Evolutionary conservation across 2,113 vertebrate species (phyloP).

Genomic region (Ciconia boyciana): DNA sequence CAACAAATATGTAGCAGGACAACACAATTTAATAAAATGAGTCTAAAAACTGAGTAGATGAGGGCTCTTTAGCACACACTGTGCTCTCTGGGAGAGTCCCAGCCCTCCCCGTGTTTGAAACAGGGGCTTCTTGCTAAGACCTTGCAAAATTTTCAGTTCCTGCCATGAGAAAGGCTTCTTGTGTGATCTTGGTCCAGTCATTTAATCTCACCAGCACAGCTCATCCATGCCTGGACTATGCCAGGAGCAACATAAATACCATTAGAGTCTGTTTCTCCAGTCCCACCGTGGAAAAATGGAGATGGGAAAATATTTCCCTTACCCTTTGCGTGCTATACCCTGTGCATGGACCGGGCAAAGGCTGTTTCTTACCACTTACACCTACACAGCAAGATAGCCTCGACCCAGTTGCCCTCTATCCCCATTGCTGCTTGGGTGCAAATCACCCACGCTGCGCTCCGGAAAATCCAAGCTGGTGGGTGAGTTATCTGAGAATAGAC

Average conservation of each 20-base stretch:
- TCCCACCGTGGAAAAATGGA: background rate
- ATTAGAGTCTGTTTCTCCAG: background rate
- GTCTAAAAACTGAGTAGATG: background rate
- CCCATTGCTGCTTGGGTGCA: background rate
- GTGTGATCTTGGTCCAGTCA: too few species aligned
- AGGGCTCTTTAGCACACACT: background rate
- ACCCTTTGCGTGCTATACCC: background rate
- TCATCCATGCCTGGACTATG: background rate
- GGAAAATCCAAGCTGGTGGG: background rate
- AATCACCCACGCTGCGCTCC: too few species aligned
- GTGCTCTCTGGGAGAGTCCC: background rate
- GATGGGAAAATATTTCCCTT: background rate
- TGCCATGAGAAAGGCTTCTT: background rate
- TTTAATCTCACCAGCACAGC: background rate
- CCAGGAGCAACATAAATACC: background rate
- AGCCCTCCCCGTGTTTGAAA: background rate
- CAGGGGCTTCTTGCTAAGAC: background rate
- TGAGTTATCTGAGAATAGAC: background rate
- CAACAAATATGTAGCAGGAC: accelerated
- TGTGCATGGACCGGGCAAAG: background rate
- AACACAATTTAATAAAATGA: background rate
- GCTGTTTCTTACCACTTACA: background rate
- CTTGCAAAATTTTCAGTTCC: background rate
- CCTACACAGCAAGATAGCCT: background rate
- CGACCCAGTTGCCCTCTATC: accelerated